phyloP scores from a whole-genome alignment of 2,797 vertebrate genomes.

The Synanceia verrucosa region DNA sequence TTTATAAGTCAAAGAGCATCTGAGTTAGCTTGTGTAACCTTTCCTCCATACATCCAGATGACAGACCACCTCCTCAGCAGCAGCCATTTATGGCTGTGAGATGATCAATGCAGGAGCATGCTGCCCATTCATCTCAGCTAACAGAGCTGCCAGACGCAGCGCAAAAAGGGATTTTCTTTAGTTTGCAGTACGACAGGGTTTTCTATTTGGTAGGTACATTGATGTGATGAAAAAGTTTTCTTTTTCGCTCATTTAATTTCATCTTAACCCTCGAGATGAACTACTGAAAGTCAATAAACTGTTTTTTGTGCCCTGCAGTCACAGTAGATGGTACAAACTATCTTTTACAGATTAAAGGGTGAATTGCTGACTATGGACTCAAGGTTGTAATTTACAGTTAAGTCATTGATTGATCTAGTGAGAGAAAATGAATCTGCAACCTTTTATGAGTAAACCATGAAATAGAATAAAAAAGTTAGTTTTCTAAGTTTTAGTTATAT shows the following conservation, averaged over 20 bases:
- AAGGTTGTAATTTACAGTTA: constrained; percentile 1
- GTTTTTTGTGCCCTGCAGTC: constrained; percentile 6
- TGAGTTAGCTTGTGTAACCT: neutral
- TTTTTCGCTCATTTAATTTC: constrained; percentile 32
- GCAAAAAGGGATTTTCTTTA: constrained; percentile 36
- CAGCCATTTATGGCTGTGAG: constrained; percentile 54
- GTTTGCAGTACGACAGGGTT: constrained; percentile 48
- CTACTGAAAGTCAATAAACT: constrained; percentile 32
- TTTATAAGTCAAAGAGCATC: constrained; percentile 15
- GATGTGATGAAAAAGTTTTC: constrained; percentile 40
- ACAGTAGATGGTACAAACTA: neutral
- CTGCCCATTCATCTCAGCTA: constrained; percentile 67
- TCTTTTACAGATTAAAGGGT: neutral
- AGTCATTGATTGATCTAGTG: neutral
- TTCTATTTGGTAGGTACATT: constrained; percentile 32
- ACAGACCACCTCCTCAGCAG: constrained; percentile 55
- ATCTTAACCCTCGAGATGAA: constrained; percentile 14
- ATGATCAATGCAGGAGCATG: constrained; percentile 68
- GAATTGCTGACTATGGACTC: neutral
- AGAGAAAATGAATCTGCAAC: neutral
- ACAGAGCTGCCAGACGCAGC: constrained; percentile 52
- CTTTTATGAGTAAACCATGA: too few species aligned
- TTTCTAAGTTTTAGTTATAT: neutral
- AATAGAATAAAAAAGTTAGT: too few species aligned
- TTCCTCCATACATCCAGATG: constrained; percentile 13